Conservation (phyloP, 1,140 invertebrate genomes). For the Euura lappo region DNA sequence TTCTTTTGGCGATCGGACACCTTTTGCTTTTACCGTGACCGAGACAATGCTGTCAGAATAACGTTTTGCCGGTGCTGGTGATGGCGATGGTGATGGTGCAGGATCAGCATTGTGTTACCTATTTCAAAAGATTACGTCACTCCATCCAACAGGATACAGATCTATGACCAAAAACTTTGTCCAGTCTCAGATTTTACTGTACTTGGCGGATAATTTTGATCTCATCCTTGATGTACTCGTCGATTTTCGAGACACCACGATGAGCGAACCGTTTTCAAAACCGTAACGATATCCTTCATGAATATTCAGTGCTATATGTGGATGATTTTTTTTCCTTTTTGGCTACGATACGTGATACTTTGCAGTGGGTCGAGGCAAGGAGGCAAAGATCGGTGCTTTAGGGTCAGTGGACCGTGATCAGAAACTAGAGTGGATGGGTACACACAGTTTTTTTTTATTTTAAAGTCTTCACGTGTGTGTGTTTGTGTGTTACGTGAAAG, state of each 20-base stretch:
- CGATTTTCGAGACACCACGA: neutral
- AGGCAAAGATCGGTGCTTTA: conserved; percentile 1
- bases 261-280: conserved; percentile 8
- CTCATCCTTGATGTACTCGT: neutral
- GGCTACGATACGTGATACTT: conserved; percentile 27
- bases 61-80: too few relatives aligned
- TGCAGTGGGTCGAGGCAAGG: conserved; percentile 16
- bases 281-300: conserved; percentile 26
- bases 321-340: conserved; percentile 25
- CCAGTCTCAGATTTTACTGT: neutral
- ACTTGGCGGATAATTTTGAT: neutral
- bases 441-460: neutral
- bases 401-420: conserved; percentile 26
- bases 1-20: neutral
- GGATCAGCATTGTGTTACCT: neutral
- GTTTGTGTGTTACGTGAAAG: neutral
- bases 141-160: neutral
- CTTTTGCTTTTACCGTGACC: neutral
- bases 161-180: neutral
- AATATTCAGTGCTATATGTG: conserved; percentile 12
- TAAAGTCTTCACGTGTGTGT: too few relatives aligned
- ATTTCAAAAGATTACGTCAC: conserved; percentile 5
- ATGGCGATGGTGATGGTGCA: too few relatives aligned
- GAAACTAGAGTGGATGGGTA: conserved; percentile 6
- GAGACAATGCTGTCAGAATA: neutral